A percentile compares a stretch with the other conserved stretches of the same genome.
Conservation (phyloP, 2,797 vertebrate species). For the Urophycis tenuis region DNA sequence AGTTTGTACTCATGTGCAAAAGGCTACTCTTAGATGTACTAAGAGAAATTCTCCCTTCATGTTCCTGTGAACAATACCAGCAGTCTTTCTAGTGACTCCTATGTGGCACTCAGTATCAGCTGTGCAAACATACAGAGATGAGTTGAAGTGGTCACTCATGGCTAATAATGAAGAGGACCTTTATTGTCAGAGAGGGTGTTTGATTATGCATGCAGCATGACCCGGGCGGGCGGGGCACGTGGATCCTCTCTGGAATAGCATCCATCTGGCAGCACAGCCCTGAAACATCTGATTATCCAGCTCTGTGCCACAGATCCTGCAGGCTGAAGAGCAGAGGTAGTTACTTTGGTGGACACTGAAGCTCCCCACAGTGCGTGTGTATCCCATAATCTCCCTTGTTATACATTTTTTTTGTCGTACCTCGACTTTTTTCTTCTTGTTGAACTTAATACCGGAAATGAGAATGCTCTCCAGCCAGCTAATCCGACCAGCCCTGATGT, state of each 20-base stretch:
- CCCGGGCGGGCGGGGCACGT: constrained; percentile 53
- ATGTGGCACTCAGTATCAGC: too few species aligned
- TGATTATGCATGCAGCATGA: constrained; percentile 13
- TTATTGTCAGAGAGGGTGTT: constrained; percentile 35
- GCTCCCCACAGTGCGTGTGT: neutral
- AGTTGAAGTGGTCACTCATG: neutral
- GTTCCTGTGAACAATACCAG: too few species aligned
- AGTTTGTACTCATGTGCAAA: constrained; percentile 10
- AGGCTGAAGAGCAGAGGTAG: constrained; percentile 8
- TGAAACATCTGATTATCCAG: constrained; percentile 22
- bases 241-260: constrained; percentile 46
- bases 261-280: constrained; percentile 54
- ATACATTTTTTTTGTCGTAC: constrained; percentile 14
- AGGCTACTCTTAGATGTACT: too few species aligned
- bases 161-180: constrained; percentile 28
- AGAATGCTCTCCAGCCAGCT: constrained; percentile 44
- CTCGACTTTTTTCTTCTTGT: constrained; percentile 31
- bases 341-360: constrained; percentile 6
- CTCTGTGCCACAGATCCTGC: constrained; percentile 2
- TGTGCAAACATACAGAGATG: neutral
- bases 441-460: constrained; percentile 63
- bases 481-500: constrained; percentile 57
- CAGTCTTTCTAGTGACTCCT: too few species aligned
- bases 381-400: constrained; percentile 23
- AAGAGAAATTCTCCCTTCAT: too few species aligned